Evolutionary conservation across 2,888 invertebrate species (phyloP).

Genomic region (Chaitophorus viminalis): DNA sequence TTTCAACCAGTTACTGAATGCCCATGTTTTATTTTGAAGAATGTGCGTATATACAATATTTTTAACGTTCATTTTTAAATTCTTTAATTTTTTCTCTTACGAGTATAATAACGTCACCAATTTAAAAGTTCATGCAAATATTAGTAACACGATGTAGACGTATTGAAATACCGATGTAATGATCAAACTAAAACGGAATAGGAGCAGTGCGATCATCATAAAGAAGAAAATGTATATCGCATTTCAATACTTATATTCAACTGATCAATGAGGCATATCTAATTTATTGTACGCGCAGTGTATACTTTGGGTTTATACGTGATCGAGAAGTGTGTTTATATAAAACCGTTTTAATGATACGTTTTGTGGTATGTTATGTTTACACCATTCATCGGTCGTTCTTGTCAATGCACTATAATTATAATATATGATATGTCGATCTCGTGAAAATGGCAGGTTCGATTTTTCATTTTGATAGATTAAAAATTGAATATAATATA

Average conservation of each 20-base stretch:
- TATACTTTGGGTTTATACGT: conserved; percentile 26
- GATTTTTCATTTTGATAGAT: neutral
- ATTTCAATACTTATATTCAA: conserved; percentile 3
- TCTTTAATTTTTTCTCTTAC: neutral
- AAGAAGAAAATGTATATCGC: conserved; percentile 15
- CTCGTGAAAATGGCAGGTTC: neutral
- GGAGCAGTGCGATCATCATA: neutral
- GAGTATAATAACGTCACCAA: neutral
- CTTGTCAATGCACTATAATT: conserved; percentile 4
- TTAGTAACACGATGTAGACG: neutral
- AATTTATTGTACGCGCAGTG: conserved; percentile 36
- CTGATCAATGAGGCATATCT: conserved; percentile 40
- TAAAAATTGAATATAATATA: neutral
- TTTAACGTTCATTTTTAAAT: neutral
- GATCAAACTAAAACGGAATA: neutral
- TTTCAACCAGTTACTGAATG: neutral
- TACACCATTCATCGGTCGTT: conserved; percentile 22
- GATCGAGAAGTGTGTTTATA: conserved; percentile 48
- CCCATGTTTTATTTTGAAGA: neutral
- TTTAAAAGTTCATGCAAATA: neutral
- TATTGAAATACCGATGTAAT: neutral
- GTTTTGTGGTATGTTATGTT: conserved; percentile 33
- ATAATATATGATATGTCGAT: neutral
- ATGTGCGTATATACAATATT: neutral
- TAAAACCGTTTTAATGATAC: conserved; percentile 56